A percentile compares a stretch with the other conserved stretches of the same genome.
Evolutionary conservation across 2,888 invertebrate species (phyloP).

Genomic region (Tinea semifulvella): DNA sequence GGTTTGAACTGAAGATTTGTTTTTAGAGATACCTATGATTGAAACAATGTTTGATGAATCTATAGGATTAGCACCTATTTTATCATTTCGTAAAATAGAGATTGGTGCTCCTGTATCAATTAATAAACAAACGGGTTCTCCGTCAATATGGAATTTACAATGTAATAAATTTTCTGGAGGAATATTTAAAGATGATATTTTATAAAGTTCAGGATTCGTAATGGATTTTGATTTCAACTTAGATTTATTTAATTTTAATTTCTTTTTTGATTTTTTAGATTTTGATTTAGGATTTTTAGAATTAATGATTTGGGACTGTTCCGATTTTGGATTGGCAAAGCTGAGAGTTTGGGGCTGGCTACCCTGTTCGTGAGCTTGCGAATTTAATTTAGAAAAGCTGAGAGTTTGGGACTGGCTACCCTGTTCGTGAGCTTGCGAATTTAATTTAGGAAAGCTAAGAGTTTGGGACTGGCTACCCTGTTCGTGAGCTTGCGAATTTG

Average conservation of each 20-base stretch:
- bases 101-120: slow-evolving; percentile 25
- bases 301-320: too few species aligned
- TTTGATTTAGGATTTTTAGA: slow-evolving; percentile 15
- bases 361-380: slow-evolving; percentile 19
- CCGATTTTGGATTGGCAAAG: slow-evolving; percentile 17
- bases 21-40: slow-evolving; percentile 24
- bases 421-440: too few species aligned
- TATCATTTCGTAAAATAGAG: slow-evolving; percentile 21
- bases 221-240: slow-evolving; percentile 17
- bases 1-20: slow-evolving; percentile 19
- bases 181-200: slow-evolving; percentile 23
- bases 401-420: too few species aligned
- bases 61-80: slow-evolving; percentile 20
- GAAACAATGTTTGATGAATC: slow-evolving; percentile 21
- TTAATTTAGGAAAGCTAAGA: too few species aligned
- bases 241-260: slow-evolving; percentile 5
- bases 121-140: slow-evolving; percentile 21
- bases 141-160: slow-evolving; percentile 23
- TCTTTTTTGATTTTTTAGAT: slow-evolving; percentile 16
- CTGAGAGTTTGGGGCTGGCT: slow-evolving; percentile 20
- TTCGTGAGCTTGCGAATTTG: too few species aligned
- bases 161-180: slow-evolving; percentile 25
- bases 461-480: too few species aligned
- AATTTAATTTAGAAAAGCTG: too few species aligned
- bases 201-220: slow-evolving; percentile 17